These are phyloP conservation scores for Micromussa lordhowensis DNA, from an alignment of 92 coral and sea anemone genomes.

Conservation along the genomic window DNA sequence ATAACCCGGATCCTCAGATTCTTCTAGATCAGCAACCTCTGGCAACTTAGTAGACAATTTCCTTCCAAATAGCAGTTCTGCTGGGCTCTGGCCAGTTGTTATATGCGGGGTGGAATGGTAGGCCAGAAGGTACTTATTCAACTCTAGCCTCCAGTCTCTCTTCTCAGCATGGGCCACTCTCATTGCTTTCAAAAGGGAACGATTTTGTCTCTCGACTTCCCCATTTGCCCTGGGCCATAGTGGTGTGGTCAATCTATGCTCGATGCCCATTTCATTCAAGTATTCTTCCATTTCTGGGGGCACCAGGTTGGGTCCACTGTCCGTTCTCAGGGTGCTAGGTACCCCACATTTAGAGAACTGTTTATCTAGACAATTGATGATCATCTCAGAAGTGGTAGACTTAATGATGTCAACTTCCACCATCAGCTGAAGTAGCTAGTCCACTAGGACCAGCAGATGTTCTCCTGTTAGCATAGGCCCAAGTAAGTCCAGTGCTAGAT, in stretches of 20 bases:
- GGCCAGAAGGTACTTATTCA: conserved; percentile 28
- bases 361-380: too few species aligned
- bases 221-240: too few species aligned
- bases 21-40: too few species aligned
- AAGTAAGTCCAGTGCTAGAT: conserved; percentile 47
- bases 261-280: conserved; percentile 4
- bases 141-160: conserved; percentile 33
- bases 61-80: conserved; percentile 1
- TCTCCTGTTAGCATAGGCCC: too few species aligned
- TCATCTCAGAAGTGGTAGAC: too few species aligned
- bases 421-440: conserved; percentile 39
- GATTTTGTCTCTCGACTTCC: conserved; percentile 3
- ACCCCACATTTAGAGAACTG: too few species aligned
- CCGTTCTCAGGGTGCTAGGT: background rate
- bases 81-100: conserved; percentile 44
- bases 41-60: too few species aligned
- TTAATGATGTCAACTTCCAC: background rate
- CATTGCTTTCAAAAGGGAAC: conserved; percentile 32
- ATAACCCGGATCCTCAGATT: background rate
- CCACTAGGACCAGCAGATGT: conserved; percentile 53
- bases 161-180: conserved; percentile 40
- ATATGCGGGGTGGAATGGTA: conserved; percentile 35
- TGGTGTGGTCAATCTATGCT: conserved; percentile 16
- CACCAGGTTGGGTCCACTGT: conserved; percentile 1
- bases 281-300: conserved; percentile 9